Base-by-base conservation (phyloP, 2,797 vertebrate genomes). In the Catharus ustulatus region DNA sequence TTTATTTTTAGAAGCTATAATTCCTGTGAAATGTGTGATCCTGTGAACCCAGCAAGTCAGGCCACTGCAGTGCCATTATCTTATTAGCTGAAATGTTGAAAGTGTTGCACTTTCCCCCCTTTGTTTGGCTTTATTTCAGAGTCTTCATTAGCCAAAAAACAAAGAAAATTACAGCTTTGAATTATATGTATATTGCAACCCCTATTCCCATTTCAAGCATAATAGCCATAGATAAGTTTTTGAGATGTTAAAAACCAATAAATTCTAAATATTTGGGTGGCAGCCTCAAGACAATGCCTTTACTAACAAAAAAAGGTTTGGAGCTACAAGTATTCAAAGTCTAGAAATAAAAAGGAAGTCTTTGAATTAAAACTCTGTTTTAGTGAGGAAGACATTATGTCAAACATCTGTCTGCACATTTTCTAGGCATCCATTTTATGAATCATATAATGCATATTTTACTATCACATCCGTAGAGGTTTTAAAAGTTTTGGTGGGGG, bases 361-460 rank as follows among this genome's bases (percentile, higher is more conserved):
- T 71, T 58, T 77, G 36, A 78, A 90, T 11, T 80, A 80, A 84
- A 89, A 55, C 9, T 49, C 9, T 49, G 5, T 69, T 96, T 93
- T 89, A 83, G 48, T 63, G 78, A 77, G 42, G 8, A 83, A 71
- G 32, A 80, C 5, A 45, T 95, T 72, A 66, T 85, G 75, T 64
- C 81, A 94, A 72, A 91, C 84, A 95, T 64, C 72, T 95, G 91
- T 87, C 61, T 77, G 36, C 38, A 15, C 66, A 90, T 80, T 91
- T 91, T 67, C 64, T 77, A 91, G 49, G 27, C 71, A 77, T 79
- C 38, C 21, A 18, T 83, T 92, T 91, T 80, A 77, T 68, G 82
- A 89, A 77, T 87, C 75, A 36, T 62, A 46, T 54, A 85, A 92
- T 75, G 57, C 42, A 49, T 92, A 42, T 85, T 79, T 93, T 91